These are phyloP conservation scores for Polymixis lichenea DNA, from an alignment of 2,888 invertebrate species.

Conservation along the genomic window DNA sequence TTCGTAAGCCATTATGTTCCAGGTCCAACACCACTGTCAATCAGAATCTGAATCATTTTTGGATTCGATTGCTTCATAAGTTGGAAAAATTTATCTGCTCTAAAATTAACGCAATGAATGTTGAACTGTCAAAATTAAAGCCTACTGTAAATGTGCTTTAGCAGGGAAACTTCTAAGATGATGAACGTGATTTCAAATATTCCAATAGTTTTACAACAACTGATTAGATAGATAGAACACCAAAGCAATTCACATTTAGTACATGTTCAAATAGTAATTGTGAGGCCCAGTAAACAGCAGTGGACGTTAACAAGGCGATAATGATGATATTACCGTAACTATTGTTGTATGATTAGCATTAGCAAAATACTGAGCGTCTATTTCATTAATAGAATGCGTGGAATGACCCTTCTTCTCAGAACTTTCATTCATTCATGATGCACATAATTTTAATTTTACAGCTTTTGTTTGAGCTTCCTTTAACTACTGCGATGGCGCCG, in stretches of 20 bases:
- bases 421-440: conserved; percentile 34
- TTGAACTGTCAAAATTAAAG: too few relatives aligned
- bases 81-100: too few relatives aligned
- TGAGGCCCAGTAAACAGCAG: too few relatives aligned
- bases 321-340: background rate
- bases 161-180: background rate
- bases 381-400: conserved; percentile 36
- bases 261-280: background rate
- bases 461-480: conserved; percentile 37
- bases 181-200: background rate
- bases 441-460: conserved; percentile 28
- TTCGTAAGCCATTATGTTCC: background rate
- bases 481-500: conserved; percentile 3
- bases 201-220: background rate
- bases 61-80: too few relatives aligned
- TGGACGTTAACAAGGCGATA: background rate
- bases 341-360: background rate
- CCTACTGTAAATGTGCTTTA: too few relatives aligned
- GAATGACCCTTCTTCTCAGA: conserved; percentile 24
- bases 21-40: background rate
- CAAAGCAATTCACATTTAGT: background rate
- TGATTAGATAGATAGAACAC: background rate
- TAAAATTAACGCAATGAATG: too few relatives aligned
- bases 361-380: conserved; percentile 12
- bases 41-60: too few relatives aligned